These are phyloP conservation scores for Tiliacea citrago DNA, from an alignment of 2,888 invertebrate genomes.

Conservation along the genomic window DNA sequence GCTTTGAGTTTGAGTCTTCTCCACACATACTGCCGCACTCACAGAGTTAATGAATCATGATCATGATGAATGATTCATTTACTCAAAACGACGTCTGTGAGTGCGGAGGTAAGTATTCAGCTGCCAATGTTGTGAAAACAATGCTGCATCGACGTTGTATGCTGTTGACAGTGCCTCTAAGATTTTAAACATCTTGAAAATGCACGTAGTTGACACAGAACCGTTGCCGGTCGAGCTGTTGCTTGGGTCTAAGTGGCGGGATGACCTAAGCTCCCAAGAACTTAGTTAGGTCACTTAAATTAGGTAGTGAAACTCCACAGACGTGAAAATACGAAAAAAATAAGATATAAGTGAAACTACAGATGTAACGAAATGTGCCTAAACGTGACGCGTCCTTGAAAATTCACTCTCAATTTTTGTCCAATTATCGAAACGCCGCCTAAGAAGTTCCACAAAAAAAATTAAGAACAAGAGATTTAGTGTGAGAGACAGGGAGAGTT, in stretches of 20 bases:
- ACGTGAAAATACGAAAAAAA: not conserved
- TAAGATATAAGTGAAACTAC: no score
- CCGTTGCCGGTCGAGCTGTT: not conserved
- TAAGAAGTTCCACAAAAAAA: no score
- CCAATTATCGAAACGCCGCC: no score
- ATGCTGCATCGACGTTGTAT: not conserved
- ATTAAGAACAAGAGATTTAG: no score
- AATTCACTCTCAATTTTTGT: no score
- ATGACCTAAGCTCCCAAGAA: slow-evolving; percentile 1
- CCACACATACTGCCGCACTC: no score
- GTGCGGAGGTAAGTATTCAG: slow-evolving; percentile 14
- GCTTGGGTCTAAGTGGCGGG: not conserved
- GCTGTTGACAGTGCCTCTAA: not conserved
- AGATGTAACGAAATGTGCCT: no score
- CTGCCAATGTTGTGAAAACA: slow-evolving; percentile 22
- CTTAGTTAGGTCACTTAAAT: not conserved
- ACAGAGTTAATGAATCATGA: no score
- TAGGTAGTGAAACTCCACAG: not conserved
- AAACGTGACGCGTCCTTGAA: no score
- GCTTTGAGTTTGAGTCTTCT: no score
- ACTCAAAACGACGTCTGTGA: not conserved
- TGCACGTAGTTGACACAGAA: slow-evolving; percentile 2
- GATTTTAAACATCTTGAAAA: slow-evolving; percentile 1
- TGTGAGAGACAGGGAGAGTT: no score
- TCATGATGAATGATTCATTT: not conserved